Percentiles rank a stretch among this genome's conserved stretches.
Conservation (phyloP, 2,888 invertebrate species). For the Sinohyriopsis cumingii region DNA sequence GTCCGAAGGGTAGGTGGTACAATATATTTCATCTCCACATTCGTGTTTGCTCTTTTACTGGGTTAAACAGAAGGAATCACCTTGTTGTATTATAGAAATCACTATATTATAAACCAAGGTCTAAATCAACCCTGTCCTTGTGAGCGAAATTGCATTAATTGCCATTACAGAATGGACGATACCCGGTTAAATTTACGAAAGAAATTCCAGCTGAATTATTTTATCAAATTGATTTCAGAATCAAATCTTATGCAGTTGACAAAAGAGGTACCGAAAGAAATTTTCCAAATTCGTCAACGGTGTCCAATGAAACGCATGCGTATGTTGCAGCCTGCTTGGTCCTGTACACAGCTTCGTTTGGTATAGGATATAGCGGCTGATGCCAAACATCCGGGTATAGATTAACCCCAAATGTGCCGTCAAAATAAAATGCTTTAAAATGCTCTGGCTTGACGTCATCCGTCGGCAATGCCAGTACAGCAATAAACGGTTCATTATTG, state of each 20-base stretch:
- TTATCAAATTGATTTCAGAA: neutral
- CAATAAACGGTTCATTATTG: conserved; percentile 17
- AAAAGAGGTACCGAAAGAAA: conserved; percentile 25
- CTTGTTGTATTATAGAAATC: no score
- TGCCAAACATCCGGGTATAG: conserved; percentile 31
- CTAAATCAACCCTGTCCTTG: no score
- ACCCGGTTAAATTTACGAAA: neutral
- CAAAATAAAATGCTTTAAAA: conserved; percentile 32
- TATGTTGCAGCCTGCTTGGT: conserved; percentile 28
- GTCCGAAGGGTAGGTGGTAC: no score
- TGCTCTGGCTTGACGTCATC: conserved; percentile 24
- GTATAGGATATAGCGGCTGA: conserved; percentile 23
- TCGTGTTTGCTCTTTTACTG: no score
- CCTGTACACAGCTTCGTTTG: conserved; percentile 18
- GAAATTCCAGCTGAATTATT: neutral
- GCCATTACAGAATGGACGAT: neutral
- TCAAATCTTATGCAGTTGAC: neutral
- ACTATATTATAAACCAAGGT: no score
- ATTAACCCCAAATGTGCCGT: conserved; percentile 31
- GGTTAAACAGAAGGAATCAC: no score
- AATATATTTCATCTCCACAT: no score
- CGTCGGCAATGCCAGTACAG: conserved; percentile 24
- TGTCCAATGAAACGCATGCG: conserved; percentile 29
- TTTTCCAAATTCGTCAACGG: conserved; percentile 24
- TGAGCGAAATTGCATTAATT: no score